Conservation (phyloP, 2,888 invertebrate species). For the Cheilosia pagana region DNA sequence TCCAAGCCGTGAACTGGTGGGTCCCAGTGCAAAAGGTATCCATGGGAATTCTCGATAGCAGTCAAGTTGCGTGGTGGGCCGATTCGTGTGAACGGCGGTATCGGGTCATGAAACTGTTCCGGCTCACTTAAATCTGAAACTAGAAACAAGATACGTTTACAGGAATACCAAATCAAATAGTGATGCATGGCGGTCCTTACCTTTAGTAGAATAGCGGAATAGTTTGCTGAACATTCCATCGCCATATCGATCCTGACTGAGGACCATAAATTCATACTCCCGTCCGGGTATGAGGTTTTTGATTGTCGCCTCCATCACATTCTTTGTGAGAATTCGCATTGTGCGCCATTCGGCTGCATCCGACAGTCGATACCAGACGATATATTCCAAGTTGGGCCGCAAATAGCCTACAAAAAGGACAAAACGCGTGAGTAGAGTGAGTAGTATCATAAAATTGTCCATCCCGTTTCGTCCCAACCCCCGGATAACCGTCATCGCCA, state of each 20-base stretch:
- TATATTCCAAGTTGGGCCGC: conserved; percentile 91
- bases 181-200: conserved; percentile 77
- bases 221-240: conserved; percentile 96
- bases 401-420: conserved; percentile 85
- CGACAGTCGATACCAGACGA: conserved; percentile 92
- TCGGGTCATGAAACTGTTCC: conserved; percentile 76
- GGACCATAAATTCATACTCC: conserved; percentile 95
- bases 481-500: conserved; percentile 27
- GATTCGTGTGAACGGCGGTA: conserved; percentile 83
- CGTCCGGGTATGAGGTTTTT: conserved; percentile 89
- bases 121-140: conserved; percentile 66
- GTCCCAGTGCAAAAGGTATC: conserved; percentile 91
- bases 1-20: conserved; percentile 86
- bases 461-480: not conserved
- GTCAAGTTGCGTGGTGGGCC: conserved; percentile 88
- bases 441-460: conserved; percentile 35
- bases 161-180: conserved; percentile 30
- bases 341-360: conserved; percentile 93
- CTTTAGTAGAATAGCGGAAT: conserved; percentile 89
- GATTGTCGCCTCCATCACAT: conserved; percentile 91
- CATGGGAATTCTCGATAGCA: conserved; percentile 88
- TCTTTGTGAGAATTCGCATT: conserved; percentile 89
- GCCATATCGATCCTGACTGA: conserved; percentile 93
- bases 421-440: conserved; percentile 9
- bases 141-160: conserved; percentile 5